Conservation (phyloP, 2,888 invertebrate species). For the Laspeyria flexula region DNA sequence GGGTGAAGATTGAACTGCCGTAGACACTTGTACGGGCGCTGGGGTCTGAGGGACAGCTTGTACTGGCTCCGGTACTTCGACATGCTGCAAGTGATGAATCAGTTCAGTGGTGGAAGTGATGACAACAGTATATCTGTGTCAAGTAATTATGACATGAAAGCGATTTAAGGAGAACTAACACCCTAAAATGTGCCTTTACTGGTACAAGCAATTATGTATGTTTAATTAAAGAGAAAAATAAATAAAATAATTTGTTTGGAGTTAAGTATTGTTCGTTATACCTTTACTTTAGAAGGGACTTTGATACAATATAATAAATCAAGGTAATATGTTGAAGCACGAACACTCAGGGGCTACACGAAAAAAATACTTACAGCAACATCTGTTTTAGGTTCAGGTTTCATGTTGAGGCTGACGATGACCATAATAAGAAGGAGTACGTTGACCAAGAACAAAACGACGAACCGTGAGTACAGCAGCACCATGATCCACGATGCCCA, state of each 20-base stretch:
- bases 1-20: slow-evolving; percentile 29
- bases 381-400: slow-evolving; percentile 32
- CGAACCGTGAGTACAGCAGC: slow-evolving; percentile 75
- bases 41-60: slow-evolving; percentile 20
- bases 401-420: slow-evolving; percentile 58
- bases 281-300: no score
- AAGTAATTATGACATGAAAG: no score
- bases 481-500: slow-evolving; percentile 77
- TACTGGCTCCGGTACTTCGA: slow-evolving; percentile 47
- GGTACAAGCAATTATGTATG: no score
- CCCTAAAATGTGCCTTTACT: no score
- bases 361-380: slow-evolving; percentile 45
- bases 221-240: no score
- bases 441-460: slow-evolving; percentile 79
- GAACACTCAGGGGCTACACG: no score
- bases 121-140: no score
- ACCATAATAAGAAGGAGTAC: slow-evolving; percentile 62
- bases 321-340: no score
- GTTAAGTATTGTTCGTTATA: no score
- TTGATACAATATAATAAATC: no score
- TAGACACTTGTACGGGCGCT: slow-evolving; percentile 31
- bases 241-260: no score
- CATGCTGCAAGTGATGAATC: slow-evolving; percentile 43
- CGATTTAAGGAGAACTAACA: no score
- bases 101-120: not conserved